Evolutionary conservation across 1,140 invertebrate species (phyloP).

Genomic region (Trinorchestia longiramus): DNA sequence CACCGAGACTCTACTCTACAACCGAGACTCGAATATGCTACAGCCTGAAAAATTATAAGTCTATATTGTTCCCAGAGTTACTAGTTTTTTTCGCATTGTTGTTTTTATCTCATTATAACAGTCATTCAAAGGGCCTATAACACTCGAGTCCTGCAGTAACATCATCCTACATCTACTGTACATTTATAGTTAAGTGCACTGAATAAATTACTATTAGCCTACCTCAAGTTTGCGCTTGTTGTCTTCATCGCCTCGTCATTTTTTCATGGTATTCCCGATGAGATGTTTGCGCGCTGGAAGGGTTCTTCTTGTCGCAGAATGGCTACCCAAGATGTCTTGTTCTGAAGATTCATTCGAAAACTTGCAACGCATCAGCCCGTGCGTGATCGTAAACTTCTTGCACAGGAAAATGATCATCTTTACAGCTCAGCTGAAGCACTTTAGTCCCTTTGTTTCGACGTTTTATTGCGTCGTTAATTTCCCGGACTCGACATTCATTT

Average conservation of each 20-base stretch:
- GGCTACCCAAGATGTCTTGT: conserved; percentile 17
- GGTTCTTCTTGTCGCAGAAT: conserved; percentile 1
- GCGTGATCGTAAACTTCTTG: conserved; percentile 51
- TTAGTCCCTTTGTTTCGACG: conserved; percentile 52
- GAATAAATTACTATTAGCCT: background rate
- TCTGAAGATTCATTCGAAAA: conserved; percentile 22
- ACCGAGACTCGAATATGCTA: no score
- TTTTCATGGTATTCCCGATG: background rate
- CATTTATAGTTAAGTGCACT: background rate
- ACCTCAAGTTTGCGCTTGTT: background rate
- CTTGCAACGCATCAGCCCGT: conserved; percentile 10
- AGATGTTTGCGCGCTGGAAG: background rate
- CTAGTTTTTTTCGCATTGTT: background rate
- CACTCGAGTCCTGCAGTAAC: background rate
- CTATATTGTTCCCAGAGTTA: no score
- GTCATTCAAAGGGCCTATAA: background rate
- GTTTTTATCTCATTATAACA: background rate
- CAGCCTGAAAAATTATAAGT: no score
- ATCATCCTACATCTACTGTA: background rate
- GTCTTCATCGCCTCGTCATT: background rate
- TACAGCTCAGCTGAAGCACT: conserved; percentile 53
- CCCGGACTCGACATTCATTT: conserved; percentile 51
- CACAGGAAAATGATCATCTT: conserved; percentile 47
- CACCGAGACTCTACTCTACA: no score
- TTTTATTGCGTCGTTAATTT: conserved; percentile 55